Base-by-base conservation (phyloP, 2,888 invertebrate species). In the Syrista parreyssii region DNA sequence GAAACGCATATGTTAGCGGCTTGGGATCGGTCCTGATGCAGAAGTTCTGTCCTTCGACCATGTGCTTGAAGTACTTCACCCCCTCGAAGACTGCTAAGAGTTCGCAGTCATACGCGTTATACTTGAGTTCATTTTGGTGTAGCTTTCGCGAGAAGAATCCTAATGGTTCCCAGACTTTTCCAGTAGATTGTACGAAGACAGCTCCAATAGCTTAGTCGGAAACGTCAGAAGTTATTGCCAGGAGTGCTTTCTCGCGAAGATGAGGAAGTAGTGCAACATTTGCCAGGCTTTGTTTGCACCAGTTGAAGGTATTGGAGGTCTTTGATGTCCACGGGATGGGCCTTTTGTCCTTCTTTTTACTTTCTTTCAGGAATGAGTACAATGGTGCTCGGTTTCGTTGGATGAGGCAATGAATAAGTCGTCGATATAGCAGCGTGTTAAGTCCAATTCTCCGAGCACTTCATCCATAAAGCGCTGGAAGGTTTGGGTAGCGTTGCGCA, bases 81-180 rank as follows among this genome's bases (percentile, higher is more conserved):
- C 83, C 78, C 3, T 75, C 71, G 72, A 84, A 87, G 4, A 85
- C 83, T 0, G 86, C 85, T 1, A 86, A 79, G 6, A 87, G 77
- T 77, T 88, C 86, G 9, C 83, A 68, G 35, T 86, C 85, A 76
- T 82, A 86, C 2, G 86, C 78, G 71, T 83, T 82, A 79, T 87
- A 88, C 33, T 83, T 86, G 3, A 4, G 55, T 78, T 89, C 83
- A 0, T 87, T 75, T 1, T 75, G 31, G 23, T 74, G 80, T 1
- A 88, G 78, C 75, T 87, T 87, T 76, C 78, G 83, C 0, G 85
- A 84, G 78, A 86, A 88, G 68, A 87, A 88, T 0, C 75, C 80
- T 2, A 86, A 75, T 4, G 86, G 84, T 75, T 83, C 69, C 86
- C 86, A 86, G 0, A 4, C 68, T 4, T 73, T 76, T 0, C 76